Evolutionary conservation across 2,888 invertebrate genomes (phyloP).

Genomic region (Pseudococcus jackbeardsleyi): DNA sequence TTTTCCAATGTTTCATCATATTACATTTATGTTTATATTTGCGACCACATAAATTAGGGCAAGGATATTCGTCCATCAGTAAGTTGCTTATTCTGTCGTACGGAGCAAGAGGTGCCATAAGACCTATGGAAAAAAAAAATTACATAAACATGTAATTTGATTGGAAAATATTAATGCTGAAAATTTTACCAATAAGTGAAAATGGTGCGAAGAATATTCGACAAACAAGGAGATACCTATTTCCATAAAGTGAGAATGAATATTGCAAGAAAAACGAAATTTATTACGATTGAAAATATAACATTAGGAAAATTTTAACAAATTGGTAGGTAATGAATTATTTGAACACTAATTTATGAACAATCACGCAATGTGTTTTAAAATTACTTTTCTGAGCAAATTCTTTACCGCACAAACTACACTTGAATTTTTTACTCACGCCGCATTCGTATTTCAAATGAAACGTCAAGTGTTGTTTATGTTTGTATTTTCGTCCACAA

Average conservation of each 20-base stretch:
- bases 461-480: conserved; percentile 47
- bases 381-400: conserved; percentile 59
- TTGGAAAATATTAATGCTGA: not conserved
- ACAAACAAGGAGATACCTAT: too few species aligned
- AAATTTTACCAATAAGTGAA: too few species aligned
- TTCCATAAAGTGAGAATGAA: not conserved
- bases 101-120: not conserved
- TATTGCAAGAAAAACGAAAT: not conserved
- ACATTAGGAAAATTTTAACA: not conserved
- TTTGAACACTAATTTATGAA: conserved; percentile 65
- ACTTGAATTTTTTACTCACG: conserved; percentile 49
- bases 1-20: conserved; percentile 65
- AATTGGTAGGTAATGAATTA: not conserved
- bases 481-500: conserved; percentile 60
- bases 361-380: conserved; percentile 51
- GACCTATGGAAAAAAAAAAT: not conserved
- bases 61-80: conserved; percentile 20
- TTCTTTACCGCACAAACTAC: conserved; percentile 51
- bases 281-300: not conserved
- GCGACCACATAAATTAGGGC: conserved; percentile 66
- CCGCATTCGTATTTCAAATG: conserved; percentile 67
- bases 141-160: not conserved
- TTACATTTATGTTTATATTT: conserved; percentile 65
- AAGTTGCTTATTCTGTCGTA: not conserved
- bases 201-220: too few species aligned